Evolutionary conservation across 2,888 invertebrate species (phyloP).

Genomic region (Drosophila mulleri): DNA sequence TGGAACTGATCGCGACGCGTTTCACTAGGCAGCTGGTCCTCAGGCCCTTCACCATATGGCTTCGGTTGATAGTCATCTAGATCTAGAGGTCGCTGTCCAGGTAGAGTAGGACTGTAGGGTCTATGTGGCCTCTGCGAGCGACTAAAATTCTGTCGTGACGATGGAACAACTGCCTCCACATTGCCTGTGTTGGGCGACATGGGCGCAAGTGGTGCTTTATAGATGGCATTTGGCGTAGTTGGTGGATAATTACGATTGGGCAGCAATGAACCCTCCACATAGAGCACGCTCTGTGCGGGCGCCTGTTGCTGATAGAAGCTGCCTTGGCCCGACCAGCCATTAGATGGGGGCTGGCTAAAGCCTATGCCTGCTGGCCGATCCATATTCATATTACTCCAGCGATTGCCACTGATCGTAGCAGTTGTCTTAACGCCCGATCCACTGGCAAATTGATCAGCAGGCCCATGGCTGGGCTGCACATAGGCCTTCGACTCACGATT

Average conservation of each 20-base stretch:
- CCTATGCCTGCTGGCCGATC: slow-evolving; percentile 77
- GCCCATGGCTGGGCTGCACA: not conserved
- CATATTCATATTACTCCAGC: slow-evolving; percentile 82
- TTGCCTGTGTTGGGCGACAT: slow-evolving; percentile 53
- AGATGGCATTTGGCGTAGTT: slow-evolving; percentile 44
- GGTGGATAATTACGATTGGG: slow-evolving; percentile 82
- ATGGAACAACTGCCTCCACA: slow-evolving; percentile 52
- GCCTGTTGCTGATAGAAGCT: slow-evolving; percentile 51
- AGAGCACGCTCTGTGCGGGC: slow-evolving; percentile 72
- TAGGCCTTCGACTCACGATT: slow-evolving; percentile 55
- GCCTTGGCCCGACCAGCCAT: slow-evolving; percentile 67
- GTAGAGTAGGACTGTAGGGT: slow-evolving; percentile 6
- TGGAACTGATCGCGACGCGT: not conserved
- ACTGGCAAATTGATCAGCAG: slow-evolving; percentile 38
- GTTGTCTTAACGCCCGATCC: slow-evolving; percentile 43
- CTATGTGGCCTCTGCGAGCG: slow-evolving; percentile 38
- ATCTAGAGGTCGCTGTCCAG: slow-evolving; percentile 38
- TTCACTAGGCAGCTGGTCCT: not conserved
- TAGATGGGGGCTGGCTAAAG: not conserved
- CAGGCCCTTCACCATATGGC: not conserved
- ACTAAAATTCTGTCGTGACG: slow-evolving; percentile 63
- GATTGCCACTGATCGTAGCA: slow-evolving; percentile 48
- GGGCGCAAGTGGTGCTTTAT: slow-evolving; percentile 77
- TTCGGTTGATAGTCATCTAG: slow-evolving; percentile 41
- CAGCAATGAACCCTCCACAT: slow-evolving; percentile 77